Conservation (phyloP, 2,888 invertebrate species). For the Tetropium fuscum region DNA sequence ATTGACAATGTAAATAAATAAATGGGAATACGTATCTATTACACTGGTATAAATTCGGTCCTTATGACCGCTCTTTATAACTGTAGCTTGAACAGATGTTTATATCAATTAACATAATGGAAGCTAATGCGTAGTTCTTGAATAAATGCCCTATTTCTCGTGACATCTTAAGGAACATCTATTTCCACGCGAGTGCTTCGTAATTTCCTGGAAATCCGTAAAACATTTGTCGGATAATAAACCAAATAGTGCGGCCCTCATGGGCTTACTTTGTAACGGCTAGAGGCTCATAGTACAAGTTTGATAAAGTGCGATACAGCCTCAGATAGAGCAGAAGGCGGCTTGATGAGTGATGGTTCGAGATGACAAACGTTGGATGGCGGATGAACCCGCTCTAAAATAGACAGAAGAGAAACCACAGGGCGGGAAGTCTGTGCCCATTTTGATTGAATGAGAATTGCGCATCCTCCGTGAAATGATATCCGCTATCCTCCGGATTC, state of each 20-base stretch:
- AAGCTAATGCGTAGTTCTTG: too few species aligned
- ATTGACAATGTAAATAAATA: too few species aligned
- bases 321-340: constrained; percentile 30
- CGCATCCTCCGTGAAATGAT: constrained; percentile 63
- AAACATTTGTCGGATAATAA: constrained; percentile 13
- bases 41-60: too few species aligned
- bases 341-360: constrained; percentile 51
- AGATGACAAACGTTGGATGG: constrained; percentile 52
- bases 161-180: too few species aligned
- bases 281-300: constrained; percentile 15
- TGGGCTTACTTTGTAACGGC: constrained; percentile 15
- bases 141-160: too few species aligned
- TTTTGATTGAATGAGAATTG: constrained; percentile 63
- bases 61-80: too few species aligned
- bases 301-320: constrained; percentile 30
- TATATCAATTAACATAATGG: too few species aligned
- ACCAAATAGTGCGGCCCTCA: constrained; percentile 1
- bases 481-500: constrained; percentile 58
- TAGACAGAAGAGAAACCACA: constrained; percentile 48
- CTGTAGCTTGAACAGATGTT: too few species aligned
- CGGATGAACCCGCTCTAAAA: constrained; percentile 43
- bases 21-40: too few species aligned
- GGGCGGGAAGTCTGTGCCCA: constrained; percentile 53
- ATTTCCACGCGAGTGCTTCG: not conserved
- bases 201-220: constrained; percentile 2